Base-by-base conservation (phyloP, 2,797 vertebrate species). In the Tragelaphus oryx region DNA sequence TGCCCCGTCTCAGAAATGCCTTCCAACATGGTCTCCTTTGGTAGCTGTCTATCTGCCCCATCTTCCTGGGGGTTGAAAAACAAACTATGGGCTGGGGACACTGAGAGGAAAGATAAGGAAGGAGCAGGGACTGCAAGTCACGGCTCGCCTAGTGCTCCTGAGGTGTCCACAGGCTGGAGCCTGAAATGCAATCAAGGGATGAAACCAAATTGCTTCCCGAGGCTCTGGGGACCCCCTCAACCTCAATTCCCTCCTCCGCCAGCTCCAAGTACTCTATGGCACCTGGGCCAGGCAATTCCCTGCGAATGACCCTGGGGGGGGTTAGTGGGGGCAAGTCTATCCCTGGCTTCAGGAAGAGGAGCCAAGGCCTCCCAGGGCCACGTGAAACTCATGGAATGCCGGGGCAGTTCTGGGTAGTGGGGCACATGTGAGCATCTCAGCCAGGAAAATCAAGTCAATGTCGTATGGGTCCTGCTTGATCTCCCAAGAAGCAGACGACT, bases 401-500 rank as follows among this genome's bases (percentile, higher is more conserved):
- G 3, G 16, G 17, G 26, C 62, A n/a, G 48, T 78, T 52, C 89
- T 48, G 4, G 16, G 59, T 50, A 37, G 13, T 9, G 6, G 44
- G 91, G 20, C 54, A 11, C 3, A 7, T 14, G 28, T 37, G 22
- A 79, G 41, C 46, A 33, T 16, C 46, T 57, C 33, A 18, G 62
- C 41, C 55, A 82, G 85, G 95, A 97, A 97, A 96, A 96, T 91
- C 57, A 96, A 75, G 94, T 17, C 0, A 33, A 71, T 84, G 37
- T 94, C 59, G 0, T 3, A 12, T 41, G 81, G 87, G 44, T 95
- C 94, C 76, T 76, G 55, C 54, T 5, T 50, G 75, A 41, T 87
- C 1, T 0, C 93, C 97, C 68, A 71, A 86, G 91, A 95, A 97
- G 60, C 60, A 88, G 82, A 59, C 28, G n/a, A 91, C 86, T 65